Conservation (phyloP, 1,140 invertebrate genomes). For the Pachyrhynchus sulphureomaculatus region DNA sequence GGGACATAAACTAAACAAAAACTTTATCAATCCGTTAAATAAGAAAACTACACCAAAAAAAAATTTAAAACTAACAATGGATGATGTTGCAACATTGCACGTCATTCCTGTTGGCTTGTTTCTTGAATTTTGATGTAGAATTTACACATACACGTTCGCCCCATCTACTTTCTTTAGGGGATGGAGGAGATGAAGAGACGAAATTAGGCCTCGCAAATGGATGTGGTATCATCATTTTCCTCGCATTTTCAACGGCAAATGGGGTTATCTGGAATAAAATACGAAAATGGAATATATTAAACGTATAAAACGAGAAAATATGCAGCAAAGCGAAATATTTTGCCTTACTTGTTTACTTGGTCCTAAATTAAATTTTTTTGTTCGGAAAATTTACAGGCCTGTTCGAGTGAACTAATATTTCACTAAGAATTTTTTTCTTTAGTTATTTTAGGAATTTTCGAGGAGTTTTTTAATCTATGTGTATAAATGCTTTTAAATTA, state of each 20-base stretch:
- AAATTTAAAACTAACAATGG: neutral
- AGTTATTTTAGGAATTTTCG: no score
- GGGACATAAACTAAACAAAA: no score
- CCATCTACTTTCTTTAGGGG: constrained; percentile 20
- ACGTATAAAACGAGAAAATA: constrained; percentile 27
- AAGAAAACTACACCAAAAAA: no score
- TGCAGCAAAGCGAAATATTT: constrained; percentile 12
- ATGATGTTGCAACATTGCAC: constrained; percentile 5
- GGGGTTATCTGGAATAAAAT: constrained; percentile 28
- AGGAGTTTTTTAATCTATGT: no score
- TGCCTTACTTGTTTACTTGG: constrained; percentile 10
- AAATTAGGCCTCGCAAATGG: constrained; percentile 32
- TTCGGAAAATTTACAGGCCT: no score
- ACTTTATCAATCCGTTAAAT: no score
- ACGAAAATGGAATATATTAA: constrained; percentile 33
- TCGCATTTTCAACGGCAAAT: constrained; percentile 26
- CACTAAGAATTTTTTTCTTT: no score
- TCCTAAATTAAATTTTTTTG: no score
- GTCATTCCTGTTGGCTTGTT: constrained; percentile 20
- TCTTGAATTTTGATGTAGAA: constrained; percentile 30
- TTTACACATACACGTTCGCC: constrained; percentile 23
- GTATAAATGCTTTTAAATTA: no score
- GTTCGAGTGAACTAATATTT: no score
- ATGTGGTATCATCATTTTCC: constrained; percentile 33
- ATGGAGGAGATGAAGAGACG: constrained; percentile 19